These are phyloP conservation scores for Incurvaria masculella DNA, from an alignment of 2,888 invertebrate species.

Conservation along the genomic window DNA sequence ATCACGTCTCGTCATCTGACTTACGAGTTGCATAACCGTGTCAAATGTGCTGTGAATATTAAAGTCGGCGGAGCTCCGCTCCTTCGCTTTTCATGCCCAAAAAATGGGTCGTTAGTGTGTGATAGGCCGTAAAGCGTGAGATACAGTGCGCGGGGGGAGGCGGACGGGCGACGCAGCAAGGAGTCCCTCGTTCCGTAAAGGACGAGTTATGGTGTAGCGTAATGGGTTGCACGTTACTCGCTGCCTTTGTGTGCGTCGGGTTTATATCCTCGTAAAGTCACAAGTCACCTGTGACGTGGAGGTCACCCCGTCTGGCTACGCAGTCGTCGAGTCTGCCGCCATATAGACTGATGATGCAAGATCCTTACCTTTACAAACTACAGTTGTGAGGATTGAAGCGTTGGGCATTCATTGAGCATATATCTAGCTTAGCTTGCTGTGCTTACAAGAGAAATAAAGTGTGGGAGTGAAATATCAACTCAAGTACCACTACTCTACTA, in stretches of 20 bases:
- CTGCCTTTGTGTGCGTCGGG: constrained; percentile 22
- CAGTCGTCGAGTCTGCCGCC: too few species aligned
- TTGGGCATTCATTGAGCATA: too few species aligned
- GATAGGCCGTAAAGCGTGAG: not conserved
- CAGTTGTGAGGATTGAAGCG: too few species aligned
- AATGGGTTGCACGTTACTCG: constrained; percentile 20
- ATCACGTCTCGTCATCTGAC: not conserved
- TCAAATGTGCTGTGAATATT: not conserved
- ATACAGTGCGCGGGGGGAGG: not conserved
- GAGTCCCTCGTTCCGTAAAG: constrained; percentile 18
- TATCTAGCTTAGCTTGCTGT: too few species aligned
- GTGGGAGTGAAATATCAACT: too few species aligned
- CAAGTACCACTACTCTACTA: too few species aligned
- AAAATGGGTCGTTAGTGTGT: not conserved
- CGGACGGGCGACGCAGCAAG: not conserved
- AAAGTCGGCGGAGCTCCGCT: not conserved
- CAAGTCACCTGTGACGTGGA: not conserved
- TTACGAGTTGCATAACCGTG: not conserved
- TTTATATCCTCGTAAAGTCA: not conserved
- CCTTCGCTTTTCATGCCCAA: not conserved
- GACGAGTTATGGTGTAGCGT: constrained; percentile 45
- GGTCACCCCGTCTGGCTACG: not conserved
- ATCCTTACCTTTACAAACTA: too few species aligned
- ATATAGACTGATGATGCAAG: too few species aligned
- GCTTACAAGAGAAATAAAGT: too few species aligned